Percentiles rank a stretch among this genome's conserved stretches.
Evolutionary conservation across 2,113 vertebrate species (phyloP).

Genomic region (Lepus timidus): DNA sequence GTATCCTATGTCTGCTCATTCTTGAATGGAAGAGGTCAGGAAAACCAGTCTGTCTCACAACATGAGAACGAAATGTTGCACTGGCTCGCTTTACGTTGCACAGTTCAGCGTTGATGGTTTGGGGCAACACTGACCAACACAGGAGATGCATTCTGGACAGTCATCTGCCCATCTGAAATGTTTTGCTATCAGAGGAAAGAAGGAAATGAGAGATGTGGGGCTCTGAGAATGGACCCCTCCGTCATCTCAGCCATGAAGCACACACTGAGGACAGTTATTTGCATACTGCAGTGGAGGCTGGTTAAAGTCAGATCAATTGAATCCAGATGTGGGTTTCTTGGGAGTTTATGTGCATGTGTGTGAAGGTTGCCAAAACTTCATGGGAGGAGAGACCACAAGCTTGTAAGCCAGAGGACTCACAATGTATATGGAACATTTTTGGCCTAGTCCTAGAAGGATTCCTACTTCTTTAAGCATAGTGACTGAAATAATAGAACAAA

Average conservation of each 20-base stretch:
- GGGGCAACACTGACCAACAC: background rate
- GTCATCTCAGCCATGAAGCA: constrained; percentile 39
- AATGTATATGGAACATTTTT: constrained; percentile 60
- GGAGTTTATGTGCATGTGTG: background rate
- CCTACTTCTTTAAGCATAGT: constrained; percentile 48
- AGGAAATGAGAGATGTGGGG: constrained; percentile 33
- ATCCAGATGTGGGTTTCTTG: constrained; percentile 80
- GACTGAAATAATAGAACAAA: constrained; percentile 49
- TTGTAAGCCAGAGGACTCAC: constrained; percentile 68
- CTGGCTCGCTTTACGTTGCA: background rate
- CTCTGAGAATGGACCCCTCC: constrained; percentile 44
- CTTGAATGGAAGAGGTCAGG: background rate
- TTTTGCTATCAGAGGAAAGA: constrained; percentile 40
- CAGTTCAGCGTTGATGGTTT: background rate
- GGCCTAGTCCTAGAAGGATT: constrained; percentile 42
- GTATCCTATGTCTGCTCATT: background rate
- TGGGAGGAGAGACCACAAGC: constrained; percentile 64
- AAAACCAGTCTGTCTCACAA: background rate
- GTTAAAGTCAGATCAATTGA: constrained; percentile 79
- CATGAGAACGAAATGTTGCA: background rate
- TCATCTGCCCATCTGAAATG: background rate
- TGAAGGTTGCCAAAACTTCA: constrained; percentile 69
- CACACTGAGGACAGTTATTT: constrained; percentile 59
- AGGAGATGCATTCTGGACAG: constrained; percentile 27
- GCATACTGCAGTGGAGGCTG: constrained; percentile 63